Conservation (phyloP, 2,113 vertebrate species). For the Neogale vison region DNA sequence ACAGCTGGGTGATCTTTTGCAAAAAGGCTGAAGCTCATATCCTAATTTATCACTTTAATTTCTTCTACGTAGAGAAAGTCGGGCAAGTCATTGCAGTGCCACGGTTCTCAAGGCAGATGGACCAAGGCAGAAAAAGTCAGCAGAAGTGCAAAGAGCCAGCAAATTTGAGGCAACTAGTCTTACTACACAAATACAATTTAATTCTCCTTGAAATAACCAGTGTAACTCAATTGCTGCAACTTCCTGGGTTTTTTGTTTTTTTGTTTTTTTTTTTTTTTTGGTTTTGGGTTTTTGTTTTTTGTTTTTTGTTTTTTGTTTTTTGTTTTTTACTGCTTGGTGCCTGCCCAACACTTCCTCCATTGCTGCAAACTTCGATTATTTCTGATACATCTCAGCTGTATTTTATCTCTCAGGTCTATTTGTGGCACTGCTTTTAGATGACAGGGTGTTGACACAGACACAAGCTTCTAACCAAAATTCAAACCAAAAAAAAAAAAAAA, state of each 20-base stretch:
- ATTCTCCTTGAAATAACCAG: not conserved
- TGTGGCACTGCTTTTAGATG: not conserved
- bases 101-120: not conserved
- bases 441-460: not conserved
- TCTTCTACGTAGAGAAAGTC: not conserved
- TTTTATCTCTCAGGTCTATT: not conserved
- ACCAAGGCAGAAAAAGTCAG: too few species aligned
- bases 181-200: not conserved
- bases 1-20: rapidly evolving
- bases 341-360: not conserved
- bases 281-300: not conserved
- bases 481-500: not conserved
- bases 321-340: not conserved
- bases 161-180: not conserved
- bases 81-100: not conserved
- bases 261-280: not conserved
- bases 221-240: not conserved
- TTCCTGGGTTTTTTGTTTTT: not conserved
- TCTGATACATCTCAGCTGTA: not conserved
- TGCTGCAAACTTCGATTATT: not conserved
- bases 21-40: not conserved
- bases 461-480: not conserved
- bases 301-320: not conserved
- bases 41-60: not conserved
- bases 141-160: rapidly evolving